Evolutionary conservation across 2,113 vertebrate species (phyloP), one percentile per base, ranked within the genome.

Genomic region (Eulacestoma nigropectus): DNA sequence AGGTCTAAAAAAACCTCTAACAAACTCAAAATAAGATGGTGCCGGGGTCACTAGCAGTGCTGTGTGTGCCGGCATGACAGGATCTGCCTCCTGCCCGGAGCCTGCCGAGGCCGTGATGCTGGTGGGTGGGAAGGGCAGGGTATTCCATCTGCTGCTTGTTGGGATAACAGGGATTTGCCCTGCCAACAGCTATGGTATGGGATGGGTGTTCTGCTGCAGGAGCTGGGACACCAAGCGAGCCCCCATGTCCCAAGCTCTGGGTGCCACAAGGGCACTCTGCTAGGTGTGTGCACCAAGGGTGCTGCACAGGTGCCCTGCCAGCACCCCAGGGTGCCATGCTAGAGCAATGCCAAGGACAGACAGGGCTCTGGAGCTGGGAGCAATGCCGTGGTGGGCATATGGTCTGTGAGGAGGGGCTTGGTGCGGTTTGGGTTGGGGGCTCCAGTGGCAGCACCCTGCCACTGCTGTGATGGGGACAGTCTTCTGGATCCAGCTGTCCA

Each of bases 31-130:
- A 73, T 62, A 60, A 77, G 33, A 52, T 5, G 21, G 68, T 23
- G 23, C 52, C 0, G 0, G 57, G 32, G 64, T 86, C 41, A 65
- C 52, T 13, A 29, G 32, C 52, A 25, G 64, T 35, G 32, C 92
- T 37, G 21, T 4, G 2, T 30, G 65, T 55, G 73, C 73, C 1
- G 0, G 35, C 14, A 4, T 4, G 32, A 41, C 0, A 1, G 59
- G 41, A 41, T 42, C 23, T 37, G 73, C 65, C 35, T 67, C 47
- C 35, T 42, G 32, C 72, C 72, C 20, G 49, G 32, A 77, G 26
- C 63, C 26, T 53, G 63, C 63, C 0, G 1, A 55, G 41, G 22
- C 49, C 4, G 2, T 56, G 56, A 56, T 56, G 35, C 56, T 33
- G 64, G 32, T 84, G 72, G 79, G 56, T 50, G 56, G 37, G 29